Base-by-base conservation (phyloP, 2,888 invertebrate species). In the Chrysolina americana region DNA sequence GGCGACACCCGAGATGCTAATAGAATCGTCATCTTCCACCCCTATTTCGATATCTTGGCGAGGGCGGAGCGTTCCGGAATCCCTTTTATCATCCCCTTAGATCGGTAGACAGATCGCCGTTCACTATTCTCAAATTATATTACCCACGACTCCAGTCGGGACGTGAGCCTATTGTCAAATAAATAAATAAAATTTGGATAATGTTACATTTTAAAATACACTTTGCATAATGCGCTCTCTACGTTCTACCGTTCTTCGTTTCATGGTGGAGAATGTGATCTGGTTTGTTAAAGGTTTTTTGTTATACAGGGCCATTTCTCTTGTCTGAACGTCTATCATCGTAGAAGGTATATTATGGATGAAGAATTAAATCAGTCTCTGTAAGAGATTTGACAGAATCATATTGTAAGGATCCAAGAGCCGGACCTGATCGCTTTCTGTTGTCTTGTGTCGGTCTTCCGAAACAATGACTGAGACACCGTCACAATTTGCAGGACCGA, bases 151-250 rank as follows among this genome's bases (percentile, higher is more conserved):
- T 86, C 84, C 83, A 81, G 83, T 76, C 81, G 72, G 85, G 87
- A 88, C 88, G 88, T 88, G 88, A 88, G 87, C 87, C 88, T 88
- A 88, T 88, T 88, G 87, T 87, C 87, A 88, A 88, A 88, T 87
- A 88, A 87, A 88, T 88, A 88, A 88, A 87, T 88, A 87, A 87
- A 86, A 87, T 87, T 88, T 87, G 87, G 85, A 87, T 88, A 87
- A 87, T 86, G 87, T 87, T 87, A 87, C 87, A 86, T 87, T 87
- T 87, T 87, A 87, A 87, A 87, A 87, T 87, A 87, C 86, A 85
- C 86, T 87, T 87, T 87, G 87, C 87, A 87, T 87, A 88, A 87
- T 87, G 85, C 83, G 85, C 81, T 83, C 72, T 76, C 77, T 66
- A 66, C 76, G 47, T 65, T 69, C 48, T 59, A 19, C 47, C 79